Percentiles rank a stretch among this genome's conserved stretches.
phyloP scores from a whole-genome alignment of 2,113 vertebrate genomes.

The Gobius niger region DNA sequence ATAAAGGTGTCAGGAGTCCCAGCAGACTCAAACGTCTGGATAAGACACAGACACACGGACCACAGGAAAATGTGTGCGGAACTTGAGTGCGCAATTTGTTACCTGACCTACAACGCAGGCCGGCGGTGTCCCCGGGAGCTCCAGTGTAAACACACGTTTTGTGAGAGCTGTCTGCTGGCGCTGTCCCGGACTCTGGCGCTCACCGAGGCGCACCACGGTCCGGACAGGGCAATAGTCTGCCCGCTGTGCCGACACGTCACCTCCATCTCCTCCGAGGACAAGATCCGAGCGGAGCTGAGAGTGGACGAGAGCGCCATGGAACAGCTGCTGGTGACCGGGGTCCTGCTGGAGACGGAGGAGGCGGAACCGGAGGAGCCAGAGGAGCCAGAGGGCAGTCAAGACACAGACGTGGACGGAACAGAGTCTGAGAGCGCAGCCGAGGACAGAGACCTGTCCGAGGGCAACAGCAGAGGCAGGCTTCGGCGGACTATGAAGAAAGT shows the following conservation, averaged over 20 bases:
- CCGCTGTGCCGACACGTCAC: constrained; percentile 71
- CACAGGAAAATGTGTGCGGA: constrained; percentile 61
- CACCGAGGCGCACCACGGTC: background rate
- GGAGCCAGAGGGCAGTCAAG: background rate
- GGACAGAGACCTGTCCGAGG: constrained; percentile 17
- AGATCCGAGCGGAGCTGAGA: constrained; percentile 49
- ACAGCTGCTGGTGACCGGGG: constrained; percentile 37
- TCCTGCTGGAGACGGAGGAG: constrained; percentile 21
- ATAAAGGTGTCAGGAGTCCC: background rate
- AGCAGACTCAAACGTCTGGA: background rate
- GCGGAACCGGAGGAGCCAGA: background rate
- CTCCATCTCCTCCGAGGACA: constrained; percentile 18
- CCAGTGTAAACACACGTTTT: constrained; percentile 74
- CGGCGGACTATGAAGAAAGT: constrained; percentile 48
- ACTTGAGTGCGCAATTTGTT: constrained; percentile 76
- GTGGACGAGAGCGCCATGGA: constrained; percentile 61
- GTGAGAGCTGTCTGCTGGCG: constrained; percentile 69
- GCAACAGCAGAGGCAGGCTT: constrained; percentile 35
- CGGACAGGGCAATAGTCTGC: constrained; percentile 46
- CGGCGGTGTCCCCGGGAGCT: constrained; percentile 72
- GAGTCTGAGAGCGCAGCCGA: constrained; percentile 2
- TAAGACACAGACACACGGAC: background rate
- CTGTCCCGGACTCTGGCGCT: constrained; percentile 22
- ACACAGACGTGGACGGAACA: background rate
- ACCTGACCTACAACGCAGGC: constrained; percentile 60